A percentile compares a stretch with the other conserved stretches of the same genome.
Evolutionary conservation across 2,888 invertebrate species (phyloP).

Genomic region (Euspilapteryx auroguttella): DNA sequence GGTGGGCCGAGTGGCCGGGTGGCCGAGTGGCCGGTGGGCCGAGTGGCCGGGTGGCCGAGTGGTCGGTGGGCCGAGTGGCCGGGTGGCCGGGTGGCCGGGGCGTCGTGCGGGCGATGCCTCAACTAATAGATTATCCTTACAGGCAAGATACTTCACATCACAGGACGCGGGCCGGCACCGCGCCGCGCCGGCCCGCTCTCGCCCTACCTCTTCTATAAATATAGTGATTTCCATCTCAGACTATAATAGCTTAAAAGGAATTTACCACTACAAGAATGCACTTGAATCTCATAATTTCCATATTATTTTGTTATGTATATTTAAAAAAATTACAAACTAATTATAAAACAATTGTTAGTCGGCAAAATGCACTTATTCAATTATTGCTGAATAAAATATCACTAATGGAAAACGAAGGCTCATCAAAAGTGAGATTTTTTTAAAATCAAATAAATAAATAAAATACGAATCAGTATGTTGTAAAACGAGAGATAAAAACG

Average conservation of each 20-base stretch:
- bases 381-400: constrained; percentile 62
- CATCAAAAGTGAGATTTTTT: constrained; percentile 38
- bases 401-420: constrained; percentile 57
- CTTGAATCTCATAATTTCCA: constrained; percentile 56
- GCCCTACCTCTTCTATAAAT: constrained; percentile 13
- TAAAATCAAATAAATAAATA: constrained; percentile 52
- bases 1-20: no score
- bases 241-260: constrained; percentile 56
- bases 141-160: constrained; percentile 54
- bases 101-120: no score
- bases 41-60: no score
- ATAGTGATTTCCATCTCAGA: constrained; percentile 41
- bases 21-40: constrained; percentile 35
- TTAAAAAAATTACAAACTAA: constrained; percentile 42
- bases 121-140: constrained; percentile 51
- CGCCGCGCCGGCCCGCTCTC: no score
- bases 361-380: constrained; percentile 51
- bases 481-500: constrained; percentile 23
- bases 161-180: no score
- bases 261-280: constrained; percentile 57
- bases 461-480: constrained; percentile 38
- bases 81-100: no score
- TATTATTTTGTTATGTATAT: constrained; percentile 37
- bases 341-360: constrained; percentile 36
- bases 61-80: constrained; percentile 34